These are phyloP conservation scores for Nemotelus pantherinus DNA, from an alignment of 2,888 invertebrate genomes.

Conservation along the genomic window DNA sequence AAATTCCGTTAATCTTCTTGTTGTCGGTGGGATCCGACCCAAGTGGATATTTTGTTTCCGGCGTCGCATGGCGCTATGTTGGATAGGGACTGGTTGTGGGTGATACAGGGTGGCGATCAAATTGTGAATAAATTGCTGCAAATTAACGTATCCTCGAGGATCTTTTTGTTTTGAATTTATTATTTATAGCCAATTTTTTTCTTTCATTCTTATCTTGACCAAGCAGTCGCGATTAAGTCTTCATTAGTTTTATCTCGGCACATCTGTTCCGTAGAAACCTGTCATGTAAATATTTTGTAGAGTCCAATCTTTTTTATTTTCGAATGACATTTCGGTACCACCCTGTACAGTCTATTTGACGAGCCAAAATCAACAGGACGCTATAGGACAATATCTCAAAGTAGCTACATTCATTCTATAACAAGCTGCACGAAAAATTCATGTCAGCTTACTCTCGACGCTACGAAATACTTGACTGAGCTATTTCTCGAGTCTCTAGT, in stretches of 20 bases:
- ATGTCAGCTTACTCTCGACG: conserved; percentile 3
- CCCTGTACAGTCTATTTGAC: too few relatives aligned
- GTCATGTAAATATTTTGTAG: too few relatives aligned
- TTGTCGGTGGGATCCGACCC: neutral
- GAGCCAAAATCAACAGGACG: neutral
- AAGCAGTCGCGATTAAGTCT: too few relatives aligned
- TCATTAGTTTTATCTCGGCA: too few relatives aligned
- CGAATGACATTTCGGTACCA: too few relatives aligned
- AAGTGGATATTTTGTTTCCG: conserved; percentile 25
- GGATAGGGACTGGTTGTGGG: neutral
- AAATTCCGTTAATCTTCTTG: conserved; percentile 47
- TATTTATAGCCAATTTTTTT: too few relatives aligned
- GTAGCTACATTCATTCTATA: neutral
- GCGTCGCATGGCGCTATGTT: neutral
- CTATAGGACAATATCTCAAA: neutral
- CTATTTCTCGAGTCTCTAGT: neutral
- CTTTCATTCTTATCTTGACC: too few relatives aligned
- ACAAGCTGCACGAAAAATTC: conserved; percentile 12
- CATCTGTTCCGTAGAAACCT: too few relatives aligned
- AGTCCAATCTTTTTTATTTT: too few relatives aligned
- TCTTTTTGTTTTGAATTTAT: too few relatives aligned
- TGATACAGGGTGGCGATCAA: neutral
- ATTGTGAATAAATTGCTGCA: neutral
- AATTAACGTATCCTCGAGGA: too few relatives aligned
- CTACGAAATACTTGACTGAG: neutral